Conservation (phyloP, 64 coral and sea anemone species). For the Pachyseris speciosa region DNA sequence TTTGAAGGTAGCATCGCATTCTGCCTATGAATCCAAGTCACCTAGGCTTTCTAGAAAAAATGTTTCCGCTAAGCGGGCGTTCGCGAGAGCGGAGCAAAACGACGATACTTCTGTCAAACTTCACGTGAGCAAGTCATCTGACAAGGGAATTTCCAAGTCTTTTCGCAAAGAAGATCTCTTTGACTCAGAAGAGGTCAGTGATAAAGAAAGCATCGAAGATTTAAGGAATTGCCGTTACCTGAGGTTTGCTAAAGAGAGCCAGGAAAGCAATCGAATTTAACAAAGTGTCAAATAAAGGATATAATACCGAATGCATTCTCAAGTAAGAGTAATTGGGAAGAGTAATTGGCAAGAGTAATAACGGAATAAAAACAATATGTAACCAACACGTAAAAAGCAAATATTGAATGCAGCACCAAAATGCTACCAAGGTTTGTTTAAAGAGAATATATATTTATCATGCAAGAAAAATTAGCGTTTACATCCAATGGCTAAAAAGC, state of each 20-base stretch:
- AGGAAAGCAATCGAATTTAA: slow-evolving; percentile 53
- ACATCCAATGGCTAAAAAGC: too few relatives aligned
- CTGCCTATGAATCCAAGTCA: not conserved
- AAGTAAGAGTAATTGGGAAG: too few relatives aligned
- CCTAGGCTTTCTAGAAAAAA: not conserved
- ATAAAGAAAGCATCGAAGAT: not conserved
- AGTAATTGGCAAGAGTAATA: too few relatives aligned
- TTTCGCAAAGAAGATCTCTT: not conserved
- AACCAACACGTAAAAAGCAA: too few relatives aligned
- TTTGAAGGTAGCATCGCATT: not conserved
- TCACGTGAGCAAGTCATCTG: not conserved
- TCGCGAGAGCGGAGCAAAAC: not conserved
- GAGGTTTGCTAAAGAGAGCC: slow-evolving; percentile 26
- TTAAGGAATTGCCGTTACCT: slow-evolving; percentile 22
- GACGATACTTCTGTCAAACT: not conserved
- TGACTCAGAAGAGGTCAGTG: not conserved
- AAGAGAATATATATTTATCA: too few relatives aligned
- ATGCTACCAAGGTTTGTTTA: too few relatives aligned
- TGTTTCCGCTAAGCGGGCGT: not conserved
- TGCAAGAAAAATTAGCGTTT: too few relatives aligned
- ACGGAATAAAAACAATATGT: too few relatives aligned
- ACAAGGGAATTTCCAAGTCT: not conserved
- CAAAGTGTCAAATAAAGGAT: too few relatives aligned
- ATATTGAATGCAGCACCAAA: too few relatives aligned
- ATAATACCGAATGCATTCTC: too few relatives aligned